Percentiles rank a stretch among this genome's conserved stretches.
phyloP scores from a whole-genome alignment of 2,888 invertebrate species.

The Limenitis camilla region DNA sequence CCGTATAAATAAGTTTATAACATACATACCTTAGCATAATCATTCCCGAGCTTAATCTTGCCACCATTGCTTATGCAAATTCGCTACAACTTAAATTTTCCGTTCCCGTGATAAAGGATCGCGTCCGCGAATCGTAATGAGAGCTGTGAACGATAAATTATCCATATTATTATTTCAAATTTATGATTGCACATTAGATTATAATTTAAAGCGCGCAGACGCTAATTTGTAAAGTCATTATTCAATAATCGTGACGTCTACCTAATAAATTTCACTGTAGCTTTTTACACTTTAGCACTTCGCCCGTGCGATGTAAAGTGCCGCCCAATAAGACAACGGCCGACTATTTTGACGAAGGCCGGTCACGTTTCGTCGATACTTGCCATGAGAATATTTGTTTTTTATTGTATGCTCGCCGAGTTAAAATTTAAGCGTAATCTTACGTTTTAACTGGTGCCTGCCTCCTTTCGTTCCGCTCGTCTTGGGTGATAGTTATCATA shows the following conservation, averaged over 20 bases:
- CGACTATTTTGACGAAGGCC: constrained; percentile 73
- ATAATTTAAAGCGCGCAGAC: constrained; percentile 48
- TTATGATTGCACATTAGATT: constrained; percentile 31
- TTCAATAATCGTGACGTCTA: constrained; percentile 69
- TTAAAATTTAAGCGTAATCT: constrained; percentile 74
- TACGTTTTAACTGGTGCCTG: constrained; percentile 72
- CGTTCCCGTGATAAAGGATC: constrained; percentile 25
- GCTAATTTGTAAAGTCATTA: constrained; percentile 63
- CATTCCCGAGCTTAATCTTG: constrained; percentile 33
- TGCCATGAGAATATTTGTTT: constrained; percentile 75
- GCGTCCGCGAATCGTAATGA: constrained; percentile 28
- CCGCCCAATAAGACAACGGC: constrained; percentile 69
- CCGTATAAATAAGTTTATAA: constrained; percentile 57
- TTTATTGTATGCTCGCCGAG: constrained; percentile 68
- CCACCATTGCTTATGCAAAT: constrained; percentile 27
- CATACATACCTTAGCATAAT: constrained; percentile 38
- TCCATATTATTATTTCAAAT: constrained; percentile 30
- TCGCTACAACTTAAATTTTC: constrained; percentile 24
- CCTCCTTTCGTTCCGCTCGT: constrained; percentile 74
- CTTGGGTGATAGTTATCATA: constrained; percentile 74
- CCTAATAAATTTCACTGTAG: constrained; percentile 68
- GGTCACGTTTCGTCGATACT: constrained; percentile 74
- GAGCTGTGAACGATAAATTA: constrained; percentile 29
- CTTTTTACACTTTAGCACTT: constrained; percentile 74
- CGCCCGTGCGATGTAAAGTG: constrained; percentile 54